Evolutionary conservation across 2,113 vertebrate species (phyloP).

Genomic region (Xenopus borealis): DNA sequence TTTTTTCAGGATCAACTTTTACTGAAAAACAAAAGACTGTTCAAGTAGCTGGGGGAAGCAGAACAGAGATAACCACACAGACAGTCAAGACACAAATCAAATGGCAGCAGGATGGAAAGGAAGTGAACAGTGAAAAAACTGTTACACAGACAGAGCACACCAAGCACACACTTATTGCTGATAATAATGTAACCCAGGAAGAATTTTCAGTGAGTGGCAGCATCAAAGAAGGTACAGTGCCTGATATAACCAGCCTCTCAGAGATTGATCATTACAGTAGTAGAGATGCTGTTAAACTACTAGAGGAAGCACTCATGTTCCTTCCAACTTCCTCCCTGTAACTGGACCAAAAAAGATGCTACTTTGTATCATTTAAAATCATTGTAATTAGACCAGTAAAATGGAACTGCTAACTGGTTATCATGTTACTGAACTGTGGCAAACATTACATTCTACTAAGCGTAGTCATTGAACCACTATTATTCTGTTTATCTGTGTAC

Average conservation of each 20-base stretch:
- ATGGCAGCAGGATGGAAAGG: slow-evolving; percentile 33
- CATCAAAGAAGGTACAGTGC: slow-evolving; percentile 20
- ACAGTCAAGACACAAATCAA: slow-evolving; percentile 35
- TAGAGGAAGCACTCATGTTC: no score
- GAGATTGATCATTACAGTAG: not conserved
- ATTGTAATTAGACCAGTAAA: no score
- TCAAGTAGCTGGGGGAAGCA: slow-evolving; percentile 42
- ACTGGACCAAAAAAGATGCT: no score
- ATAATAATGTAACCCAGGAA: slow-evolving; percentile 14
- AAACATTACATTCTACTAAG: no score
- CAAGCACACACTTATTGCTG: not conserved
- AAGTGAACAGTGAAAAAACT: slow-evolving; percentile 21
- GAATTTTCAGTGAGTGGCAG: slow-evolving; percentile 5
- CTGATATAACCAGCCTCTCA: not conserved
- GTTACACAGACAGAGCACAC: slow-evolving; percentile 28
- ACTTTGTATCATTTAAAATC: no score
- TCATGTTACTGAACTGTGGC: no score
- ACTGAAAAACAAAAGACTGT: slow-evolving; percentile 36
- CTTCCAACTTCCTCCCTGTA: no score
- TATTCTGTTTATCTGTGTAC: no score
- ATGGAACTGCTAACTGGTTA: no score
- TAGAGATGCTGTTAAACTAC: no score
- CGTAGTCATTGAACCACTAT: no score
- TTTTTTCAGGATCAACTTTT: slow-evolving; percentile 33
- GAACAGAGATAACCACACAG: slow-evolving; percentile 51